Percentiles rank a stretch among this genome's conserved stretches.
These are phyloP conservation scores for Osmerus mordax DNA, from an alignment of 2,113 vertebrate species.

Conservation along the genomic window DNA sequence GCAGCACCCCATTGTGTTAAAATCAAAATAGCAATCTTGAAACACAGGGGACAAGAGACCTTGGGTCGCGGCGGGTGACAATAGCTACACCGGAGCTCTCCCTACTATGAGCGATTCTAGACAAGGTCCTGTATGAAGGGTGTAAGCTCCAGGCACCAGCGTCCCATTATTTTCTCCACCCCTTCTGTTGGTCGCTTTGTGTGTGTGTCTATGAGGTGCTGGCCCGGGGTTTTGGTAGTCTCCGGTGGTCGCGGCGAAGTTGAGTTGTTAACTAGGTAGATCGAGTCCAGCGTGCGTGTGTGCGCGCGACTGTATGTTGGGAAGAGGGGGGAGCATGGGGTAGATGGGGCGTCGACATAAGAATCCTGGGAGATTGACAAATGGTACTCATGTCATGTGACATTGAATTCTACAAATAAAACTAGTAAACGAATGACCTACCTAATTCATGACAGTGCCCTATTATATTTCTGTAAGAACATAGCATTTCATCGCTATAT, in stretches of 20 bases:
- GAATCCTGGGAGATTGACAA: no score
- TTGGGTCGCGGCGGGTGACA: background rate
- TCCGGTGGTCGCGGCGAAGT: no score
- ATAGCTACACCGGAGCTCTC: slow-evolving; percentile 35
- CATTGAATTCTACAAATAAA: no score
- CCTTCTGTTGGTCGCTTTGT: slow-evolving; percentile 2
- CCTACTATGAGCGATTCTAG: slow-evolving; percentile 41
- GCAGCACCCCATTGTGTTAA: slow-evolving; percentile 82
- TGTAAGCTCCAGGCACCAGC: slow-evolving; percentile 8
- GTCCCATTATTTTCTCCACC: slow-evolving; percentile 53
- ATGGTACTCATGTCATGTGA: no score
- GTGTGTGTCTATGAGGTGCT: background rate
- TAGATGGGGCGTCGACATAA: slow-evolving; percentile 25
- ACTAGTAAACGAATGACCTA: no score
- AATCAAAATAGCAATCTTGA: slow-evolving; percentile 31
- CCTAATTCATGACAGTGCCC: no score
- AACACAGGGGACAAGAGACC: slow-evolving; percentile 12
- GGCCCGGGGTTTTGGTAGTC: background rate
- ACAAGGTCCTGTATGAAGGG: slow-evolving; percentile 37
- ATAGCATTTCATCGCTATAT: no score
- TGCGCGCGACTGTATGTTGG: background rate
- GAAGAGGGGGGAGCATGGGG: background rate
- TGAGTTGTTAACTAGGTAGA: background rate
- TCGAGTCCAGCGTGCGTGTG: background rate
- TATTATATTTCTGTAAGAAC: no score